Evolutionary conservation across 2,113 vertebrate genomes (phyloP).

Genomic region (Chloebia gouldiae): DNA sequence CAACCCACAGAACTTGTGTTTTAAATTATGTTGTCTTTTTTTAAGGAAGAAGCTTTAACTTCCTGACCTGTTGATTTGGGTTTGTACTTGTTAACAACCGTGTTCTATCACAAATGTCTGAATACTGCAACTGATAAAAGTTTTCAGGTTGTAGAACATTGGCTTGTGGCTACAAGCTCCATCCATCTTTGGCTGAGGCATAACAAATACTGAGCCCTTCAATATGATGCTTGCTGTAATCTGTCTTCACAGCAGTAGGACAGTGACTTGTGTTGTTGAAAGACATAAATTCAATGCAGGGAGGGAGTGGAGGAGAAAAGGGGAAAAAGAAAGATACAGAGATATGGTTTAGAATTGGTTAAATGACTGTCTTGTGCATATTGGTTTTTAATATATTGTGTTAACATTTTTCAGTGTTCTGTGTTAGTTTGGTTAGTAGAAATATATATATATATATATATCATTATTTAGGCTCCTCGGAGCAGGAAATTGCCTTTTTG

Average conservation of each 20-base stretch:
- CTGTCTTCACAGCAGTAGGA: neutral
- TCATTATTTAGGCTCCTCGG: neutral
- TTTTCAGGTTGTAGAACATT: neutral
- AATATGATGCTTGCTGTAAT: neutral
- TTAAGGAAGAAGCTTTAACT: neutral
- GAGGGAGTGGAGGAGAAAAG: neutral
- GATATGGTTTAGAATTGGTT: neutral
- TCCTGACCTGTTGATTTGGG: neutral
- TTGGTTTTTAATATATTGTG: neutral
- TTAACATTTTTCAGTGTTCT: neutral
- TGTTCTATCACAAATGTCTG: neutral
- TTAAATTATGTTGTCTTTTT: neutral
- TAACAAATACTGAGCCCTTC: neutral
- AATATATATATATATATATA: neutral
- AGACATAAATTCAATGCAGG: neutral
- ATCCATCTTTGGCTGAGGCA: neutral
- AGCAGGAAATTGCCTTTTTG: neutral
- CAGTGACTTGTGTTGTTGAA: neutral
- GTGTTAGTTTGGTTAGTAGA: neutral
- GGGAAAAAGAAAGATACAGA: fast-evolving
- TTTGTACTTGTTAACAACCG: neutral
- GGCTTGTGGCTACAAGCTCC: neutral
- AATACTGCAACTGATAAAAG: neutral
- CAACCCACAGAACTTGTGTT: neutral
- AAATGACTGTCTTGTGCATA: neutral